These are phyloP conservation scores for Cyanoderma ruficeps DNA, from an alignment of 2,113 vertebrate genomes.

Conservation along the genomic window DNA sequence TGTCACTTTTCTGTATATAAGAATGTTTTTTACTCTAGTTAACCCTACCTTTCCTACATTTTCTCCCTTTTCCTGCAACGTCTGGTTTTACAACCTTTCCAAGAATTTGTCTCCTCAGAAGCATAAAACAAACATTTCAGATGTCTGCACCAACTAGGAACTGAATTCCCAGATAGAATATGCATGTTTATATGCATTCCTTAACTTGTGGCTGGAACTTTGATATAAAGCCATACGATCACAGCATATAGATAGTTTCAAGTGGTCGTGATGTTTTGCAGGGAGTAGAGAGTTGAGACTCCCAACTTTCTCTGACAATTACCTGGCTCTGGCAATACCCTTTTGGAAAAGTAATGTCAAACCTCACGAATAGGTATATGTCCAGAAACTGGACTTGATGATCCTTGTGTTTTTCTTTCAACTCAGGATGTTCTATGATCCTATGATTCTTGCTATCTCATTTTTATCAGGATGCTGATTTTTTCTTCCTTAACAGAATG, in stretches of 20 bases:
- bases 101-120: neutral
- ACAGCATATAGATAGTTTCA: neutral
- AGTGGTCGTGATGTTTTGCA: neutral
- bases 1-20: neutral
- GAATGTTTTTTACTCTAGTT: neutral
- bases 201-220: neutral
- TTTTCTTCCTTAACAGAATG: neutral
- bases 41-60: neutral
- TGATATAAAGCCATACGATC: accelerated
- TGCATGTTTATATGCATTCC: accelerated
- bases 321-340: neutral
- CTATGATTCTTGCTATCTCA: neutral
- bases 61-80: neutral
- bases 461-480: neutral
- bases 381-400: neutral
- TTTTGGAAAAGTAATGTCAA: neutral
- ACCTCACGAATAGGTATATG: neutral
- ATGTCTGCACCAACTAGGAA: neutral
- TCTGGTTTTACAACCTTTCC: neutral
- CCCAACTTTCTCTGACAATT: neutral
- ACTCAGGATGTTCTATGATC: neutral
- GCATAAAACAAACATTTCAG: neutral
- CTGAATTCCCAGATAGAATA: neutral
- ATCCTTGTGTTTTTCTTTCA: neutral
- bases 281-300: neutral